A percentile compares a stretch with the other conserved stretches of the same genome.
These are phyloP conservation scores for Zapus hudsonius DNA, from an alignment of 2,113 vertebrate genomes.

Conservation along the genomic window DNA sequence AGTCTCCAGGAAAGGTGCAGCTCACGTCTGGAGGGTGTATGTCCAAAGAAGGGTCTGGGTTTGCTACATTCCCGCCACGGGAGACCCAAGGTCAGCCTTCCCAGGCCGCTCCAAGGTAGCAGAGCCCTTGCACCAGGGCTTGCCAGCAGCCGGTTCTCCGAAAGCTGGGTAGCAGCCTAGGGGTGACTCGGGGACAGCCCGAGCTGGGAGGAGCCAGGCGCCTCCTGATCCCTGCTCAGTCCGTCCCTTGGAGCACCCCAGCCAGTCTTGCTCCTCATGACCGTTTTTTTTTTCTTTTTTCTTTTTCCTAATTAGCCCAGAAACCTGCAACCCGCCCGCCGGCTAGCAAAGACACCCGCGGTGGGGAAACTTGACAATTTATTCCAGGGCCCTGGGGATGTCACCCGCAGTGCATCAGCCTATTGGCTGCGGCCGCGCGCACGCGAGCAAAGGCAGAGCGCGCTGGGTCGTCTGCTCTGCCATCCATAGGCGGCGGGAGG, in stretches of 20 bases:
- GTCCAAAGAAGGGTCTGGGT: constrained; percentile 69
- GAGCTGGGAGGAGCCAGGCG: constrained; percentile 72
- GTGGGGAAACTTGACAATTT: constrained; percentile 72
- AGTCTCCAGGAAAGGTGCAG: constrained; percentile 76
- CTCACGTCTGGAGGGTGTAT: constrained; percentile 67
- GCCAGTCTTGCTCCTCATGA: constrained; percentile 14
- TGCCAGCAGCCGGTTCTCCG: not conserved
- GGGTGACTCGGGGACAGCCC: constrained; percentile 81
- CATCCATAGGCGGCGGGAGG: not conserved
- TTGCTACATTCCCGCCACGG: constrained; percentile 80
- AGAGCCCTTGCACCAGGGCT: too few relatives aligned
- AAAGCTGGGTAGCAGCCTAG: constrained; percentile 82
- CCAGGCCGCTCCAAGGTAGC: not conserved
- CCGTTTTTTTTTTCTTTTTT: not conserved
- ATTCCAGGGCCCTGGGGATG: constrained; percentile 74
- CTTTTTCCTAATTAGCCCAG: constrained; percentile 32
- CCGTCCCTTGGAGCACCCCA: not conserved
- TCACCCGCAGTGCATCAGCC: constrained; percentile 68
- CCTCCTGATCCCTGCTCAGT: not conserved
- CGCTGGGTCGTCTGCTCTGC: not conserved
- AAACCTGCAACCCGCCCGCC: constrained; percentile 25
- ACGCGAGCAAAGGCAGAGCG: constrained; percentile 21
- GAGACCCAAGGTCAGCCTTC: constrained; percentile 39
- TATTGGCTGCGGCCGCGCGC: constrained; percentile 70
- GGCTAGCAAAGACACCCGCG: constrained; percentile 44